A percentile compares a stretch with the other conserved stretches of the same genome.
phyloP scores from a whole-genome alignment of 1,140 invertebrate genomes.

The Manduca sexta region DNA sequence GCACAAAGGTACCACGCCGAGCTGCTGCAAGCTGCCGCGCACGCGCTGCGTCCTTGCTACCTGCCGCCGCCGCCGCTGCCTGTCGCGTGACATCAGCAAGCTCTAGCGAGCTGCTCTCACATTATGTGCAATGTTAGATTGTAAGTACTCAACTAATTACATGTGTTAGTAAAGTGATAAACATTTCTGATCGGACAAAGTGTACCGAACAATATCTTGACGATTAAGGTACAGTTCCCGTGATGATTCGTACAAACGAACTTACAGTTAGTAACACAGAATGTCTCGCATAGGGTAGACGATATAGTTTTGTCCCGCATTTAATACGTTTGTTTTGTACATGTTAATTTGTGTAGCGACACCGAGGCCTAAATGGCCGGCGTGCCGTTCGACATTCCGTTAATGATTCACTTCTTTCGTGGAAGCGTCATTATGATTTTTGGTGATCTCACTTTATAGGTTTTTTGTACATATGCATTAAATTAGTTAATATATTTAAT shows the following conservation, averaged over 20 bases:
- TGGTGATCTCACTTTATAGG: conserved; percentile 49
- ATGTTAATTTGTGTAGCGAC: conserved; percentile 1
- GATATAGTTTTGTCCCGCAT: not conserved
- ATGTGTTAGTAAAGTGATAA: conserved; percentile 2
- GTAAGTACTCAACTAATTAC: conserved; percentile 52
- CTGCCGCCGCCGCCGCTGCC: conserved; percentile 56
- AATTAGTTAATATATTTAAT: conserved; percentile 15
- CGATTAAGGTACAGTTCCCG: too few relatives aligned
- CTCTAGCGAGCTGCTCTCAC: conserved; percentile 34
- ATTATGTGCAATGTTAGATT: conserved; percentile 69
- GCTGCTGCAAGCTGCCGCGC: conserved; percentile 54
- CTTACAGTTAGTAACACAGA: too few relatives aligned
- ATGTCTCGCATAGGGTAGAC: too few relatives aligned
- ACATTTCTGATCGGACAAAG: not conserved
- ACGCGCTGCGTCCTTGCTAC: conserved; percentile 59
- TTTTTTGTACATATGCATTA: conserved; percentile 22
- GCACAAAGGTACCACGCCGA: conserved; percentile 57
- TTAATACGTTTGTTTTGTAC: not conserved
- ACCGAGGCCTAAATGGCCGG: conserved; percentile 17
- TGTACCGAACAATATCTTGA: too few relatives aligned
- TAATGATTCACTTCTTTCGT: conserved; percentile 17
- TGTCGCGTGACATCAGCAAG: conserved; percentile 57
- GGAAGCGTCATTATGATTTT: conserved; percentile 10
- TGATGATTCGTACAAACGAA: too few relatives aligned
- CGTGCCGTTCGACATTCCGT: conserved; percentile 10